phyloP scores from a whole-genome alignment of 2,113 vertebrate species.

The Blennius ocellaris region DNA sequence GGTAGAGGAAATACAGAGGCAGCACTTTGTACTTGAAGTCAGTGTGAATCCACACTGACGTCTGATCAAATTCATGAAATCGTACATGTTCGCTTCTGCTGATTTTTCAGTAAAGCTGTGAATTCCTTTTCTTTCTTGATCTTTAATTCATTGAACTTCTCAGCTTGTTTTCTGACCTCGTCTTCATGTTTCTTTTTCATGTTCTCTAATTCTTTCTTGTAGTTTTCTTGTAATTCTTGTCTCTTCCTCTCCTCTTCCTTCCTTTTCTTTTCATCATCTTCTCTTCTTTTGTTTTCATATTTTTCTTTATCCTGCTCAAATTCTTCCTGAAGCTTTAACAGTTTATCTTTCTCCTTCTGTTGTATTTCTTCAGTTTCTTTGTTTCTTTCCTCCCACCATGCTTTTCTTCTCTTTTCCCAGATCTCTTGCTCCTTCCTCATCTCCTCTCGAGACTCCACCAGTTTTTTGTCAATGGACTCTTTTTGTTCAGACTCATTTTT shows the following conservation, averaged over 20 bases:
- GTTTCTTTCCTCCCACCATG: not conserved
- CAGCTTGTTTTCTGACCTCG: conserved; percentile 24
- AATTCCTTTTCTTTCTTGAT: not conserved
- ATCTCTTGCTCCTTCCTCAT: too few relatives aligned
- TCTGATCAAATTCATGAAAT: too few relatives aligned
- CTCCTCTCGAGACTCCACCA: too few relatives aligned
- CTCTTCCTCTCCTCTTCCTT: not conserved
- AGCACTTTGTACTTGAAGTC: too few relatives aligned
- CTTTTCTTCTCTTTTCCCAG: too few relatives aligned
- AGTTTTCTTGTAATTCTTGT: not conserved
- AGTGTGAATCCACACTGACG: too few relatives aligned
- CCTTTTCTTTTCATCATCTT: conserved; percentile 6
- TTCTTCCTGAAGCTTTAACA: not conserved
- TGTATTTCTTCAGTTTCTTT: not conserved
- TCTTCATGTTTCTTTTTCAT: conserved; percentile 9
- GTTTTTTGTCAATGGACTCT: too few relatives aligned
- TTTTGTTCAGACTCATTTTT: not conserved
- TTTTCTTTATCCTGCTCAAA: conserved; percentile 1
- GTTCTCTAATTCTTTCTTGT: not conserved
- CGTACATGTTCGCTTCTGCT: too few relatives aligned
- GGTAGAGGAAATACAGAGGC: too few relatives aligned
- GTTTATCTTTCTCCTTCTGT: not conserved
- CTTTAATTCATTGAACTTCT: conserved; percentile 14
- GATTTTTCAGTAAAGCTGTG: too few relatives aligned
- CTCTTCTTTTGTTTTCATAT: not conserved